Percentiles rank a stretch among this genome's conserved stretches.
phyloP scores from a whole-genome alignment of 2,888 invertebrate genomes.

The Brassicogethes aeneus region DNA sequence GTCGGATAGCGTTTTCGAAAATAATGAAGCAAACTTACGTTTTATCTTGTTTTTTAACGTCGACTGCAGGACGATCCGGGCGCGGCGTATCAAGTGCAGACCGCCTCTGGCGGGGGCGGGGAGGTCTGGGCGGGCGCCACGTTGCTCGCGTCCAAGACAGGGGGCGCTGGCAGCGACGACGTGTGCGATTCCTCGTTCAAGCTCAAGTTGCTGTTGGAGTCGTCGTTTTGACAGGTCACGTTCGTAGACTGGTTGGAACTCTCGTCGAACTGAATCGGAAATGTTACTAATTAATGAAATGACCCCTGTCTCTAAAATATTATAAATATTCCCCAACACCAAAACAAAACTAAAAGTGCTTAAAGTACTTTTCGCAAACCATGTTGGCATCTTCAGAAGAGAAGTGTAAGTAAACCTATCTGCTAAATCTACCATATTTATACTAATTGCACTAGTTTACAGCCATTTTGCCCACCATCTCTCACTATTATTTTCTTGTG shows the following conservation, averaged over 20 bases:
- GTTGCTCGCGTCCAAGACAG: conserved; percentile 23
- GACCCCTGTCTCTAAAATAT: not conserved
- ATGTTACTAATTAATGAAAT: too few species aligned
- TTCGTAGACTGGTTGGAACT: conserved; percentile 38
- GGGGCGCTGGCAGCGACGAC: conserved; percentile 16
- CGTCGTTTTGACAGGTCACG: conserved; percentile 39
- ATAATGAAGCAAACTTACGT: too few species aligned
- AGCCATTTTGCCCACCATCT: too few species aligned
- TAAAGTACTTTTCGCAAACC: too few species aligned
- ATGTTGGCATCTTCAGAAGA: too few species aligned
- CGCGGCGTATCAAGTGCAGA: conserved; percentile 25
- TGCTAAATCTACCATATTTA: too few species aligned
- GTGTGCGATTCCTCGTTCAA: conserved; percentile 26
- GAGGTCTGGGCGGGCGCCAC: too few species aligned
- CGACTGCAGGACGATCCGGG: not conserved
- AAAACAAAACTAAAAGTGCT: too few species aligned
- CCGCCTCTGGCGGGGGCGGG: conserved; percentile 22
- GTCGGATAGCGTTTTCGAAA: too few species aligned
- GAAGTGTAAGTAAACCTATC: too few species aligned
- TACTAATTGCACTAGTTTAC: too few species aligned
- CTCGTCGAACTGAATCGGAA: conserved; percentile 37
- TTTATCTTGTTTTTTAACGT: not conserved
- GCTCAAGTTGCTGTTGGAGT: conserved; percentile 40
- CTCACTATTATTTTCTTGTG: not conserved
- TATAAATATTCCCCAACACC: too few species aligned